Percentiles rank a stretch among this genome's conserved stretches.
These are phyloP conservation scores for Nothobranchius kuhntae DNA, from an alignment of 2,113 vertebrate species.

Conservation along the genomic window DNA sequence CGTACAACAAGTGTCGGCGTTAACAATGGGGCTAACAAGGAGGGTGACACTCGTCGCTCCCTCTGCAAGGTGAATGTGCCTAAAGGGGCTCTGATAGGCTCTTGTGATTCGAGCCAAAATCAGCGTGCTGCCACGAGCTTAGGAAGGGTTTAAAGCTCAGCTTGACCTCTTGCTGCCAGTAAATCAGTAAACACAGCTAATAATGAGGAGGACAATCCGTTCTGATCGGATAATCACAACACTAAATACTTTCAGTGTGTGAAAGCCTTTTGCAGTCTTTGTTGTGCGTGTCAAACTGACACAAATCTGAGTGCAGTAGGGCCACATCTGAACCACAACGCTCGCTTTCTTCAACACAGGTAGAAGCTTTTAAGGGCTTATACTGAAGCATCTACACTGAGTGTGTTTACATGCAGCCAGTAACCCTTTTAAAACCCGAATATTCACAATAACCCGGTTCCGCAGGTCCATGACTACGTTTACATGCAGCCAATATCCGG, in stretches of 20 bases:
- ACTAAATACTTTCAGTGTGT: constrained; percentile 1
- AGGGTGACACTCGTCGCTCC: neutral
- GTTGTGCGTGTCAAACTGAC: neutral
- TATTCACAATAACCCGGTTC: too few relatives aligned
- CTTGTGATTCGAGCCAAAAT: neutral
- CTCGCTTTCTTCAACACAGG: neutral
- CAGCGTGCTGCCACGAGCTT: neutral
- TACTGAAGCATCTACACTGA: neutral
- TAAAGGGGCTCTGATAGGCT: neutral
- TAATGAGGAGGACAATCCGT: constrained; percentile 8
- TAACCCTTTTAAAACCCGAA: too few relatives aligned
- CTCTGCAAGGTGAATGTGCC: neutral
- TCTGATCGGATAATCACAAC: constrained; percentile 6
- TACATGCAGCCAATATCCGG: too few relatives aligned
- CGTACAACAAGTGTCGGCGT: neutral
- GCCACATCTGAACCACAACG: neutral
- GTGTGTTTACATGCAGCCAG: too few relatives aligned
- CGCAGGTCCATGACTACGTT: too few relatives aligned
- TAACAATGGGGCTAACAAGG: neutral
- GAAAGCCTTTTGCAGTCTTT: neutral
- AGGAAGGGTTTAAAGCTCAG: neutral
- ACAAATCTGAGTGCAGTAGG: neutral
- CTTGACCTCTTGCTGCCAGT: constrained; percentile 1
- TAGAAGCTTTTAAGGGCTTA: neutral
- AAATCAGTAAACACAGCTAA: constrained; percentile 17